phyloP scores from a whole-genome alignment of 2,113 vertebrate species.

The Elgaria multicarinata region DNA sequence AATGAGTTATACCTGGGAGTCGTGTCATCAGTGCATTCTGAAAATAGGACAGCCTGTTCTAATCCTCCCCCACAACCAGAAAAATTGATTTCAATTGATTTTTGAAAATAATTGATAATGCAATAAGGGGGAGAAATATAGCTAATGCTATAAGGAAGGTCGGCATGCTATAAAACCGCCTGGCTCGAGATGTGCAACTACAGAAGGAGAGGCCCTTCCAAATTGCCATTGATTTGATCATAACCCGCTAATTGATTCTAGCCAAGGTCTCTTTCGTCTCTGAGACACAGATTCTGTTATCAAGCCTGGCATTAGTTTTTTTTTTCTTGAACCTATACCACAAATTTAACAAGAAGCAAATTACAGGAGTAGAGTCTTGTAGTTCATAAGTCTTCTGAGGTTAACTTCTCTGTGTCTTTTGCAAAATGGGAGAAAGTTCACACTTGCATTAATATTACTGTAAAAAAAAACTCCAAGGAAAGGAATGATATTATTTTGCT shows the following conservation, averaged over 20 bases:
- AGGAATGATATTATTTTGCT: not conserved
- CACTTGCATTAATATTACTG: not conserved
- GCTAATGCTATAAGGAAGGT: conserved; percentile 16
- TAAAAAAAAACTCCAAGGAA: not conserved
- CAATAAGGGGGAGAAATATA: conserved; percentile 10
- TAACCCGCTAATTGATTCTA: conserved; percentile 34
- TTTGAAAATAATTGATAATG: conserved; percentile 37
- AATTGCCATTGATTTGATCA: conserved; percentile 44
- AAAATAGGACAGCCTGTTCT: conserved; percentile 1
- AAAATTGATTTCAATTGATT: conserved; percentile 33
- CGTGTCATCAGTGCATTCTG: not conserved
- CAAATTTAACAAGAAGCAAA: not conserved
- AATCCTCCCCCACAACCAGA: conserved; percentile 8
- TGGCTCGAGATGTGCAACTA: not conserved
- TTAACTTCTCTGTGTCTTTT: not conserved
- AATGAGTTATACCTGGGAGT: not conserved
- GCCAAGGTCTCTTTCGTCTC: not conserved
- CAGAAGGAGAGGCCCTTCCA: not conserved
- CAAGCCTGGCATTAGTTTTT: not conserved
- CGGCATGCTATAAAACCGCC: conserved; percentile 19
- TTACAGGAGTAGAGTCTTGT: not conserved
- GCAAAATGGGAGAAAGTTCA: not conserved
- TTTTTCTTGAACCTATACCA: not conserved
- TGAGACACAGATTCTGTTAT: not conserved
- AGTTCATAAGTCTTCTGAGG: not conserved